Percentiles rank a stretch among this genome's conserved stretches.
Evolutionary conservation across 1,140 invertebrate species (phyloP).

Genomic region (Drosophila micromelanica): DNA sequence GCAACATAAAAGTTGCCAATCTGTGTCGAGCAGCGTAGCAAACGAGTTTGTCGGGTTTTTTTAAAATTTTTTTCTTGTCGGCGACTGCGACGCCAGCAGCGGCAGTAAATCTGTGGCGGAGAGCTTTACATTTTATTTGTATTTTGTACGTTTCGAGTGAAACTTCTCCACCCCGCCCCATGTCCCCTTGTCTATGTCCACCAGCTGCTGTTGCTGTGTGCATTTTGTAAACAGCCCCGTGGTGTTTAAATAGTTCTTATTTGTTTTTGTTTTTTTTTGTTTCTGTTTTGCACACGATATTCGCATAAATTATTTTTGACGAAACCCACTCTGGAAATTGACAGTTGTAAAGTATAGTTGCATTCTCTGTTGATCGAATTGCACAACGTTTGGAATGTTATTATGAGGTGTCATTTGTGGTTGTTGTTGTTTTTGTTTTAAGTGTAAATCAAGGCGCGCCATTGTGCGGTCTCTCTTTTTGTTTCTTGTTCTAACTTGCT

Average conservation of each 20-base stretch:
- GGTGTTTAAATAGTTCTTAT: no score
- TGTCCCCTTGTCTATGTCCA: neutral
- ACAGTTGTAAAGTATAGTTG: no score
- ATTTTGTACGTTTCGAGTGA: neutral
- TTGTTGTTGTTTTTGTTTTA: no score
- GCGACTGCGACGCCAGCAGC: neutral
- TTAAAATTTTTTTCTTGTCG: constrained; percentile 10
- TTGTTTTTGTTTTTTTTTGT: no score
- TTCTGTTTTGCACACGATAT: constrained; percentile 14
- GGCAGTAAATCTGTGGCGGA: neutral
- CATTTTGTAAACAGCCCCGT: no score
- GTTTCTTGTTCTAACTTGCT: no score
- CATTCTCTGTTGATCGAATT: constrained; percentile 25
- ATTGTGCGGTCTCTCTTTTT: no score
- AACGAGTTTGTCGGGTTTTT: constrained; percentile 71
- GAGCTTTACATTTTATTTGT: neutral
- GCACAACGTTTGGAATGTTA: constrained; percentile 21
- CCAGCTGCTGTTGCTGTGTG: neutral
- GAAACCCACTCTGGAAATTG: constrained; percentile 1
- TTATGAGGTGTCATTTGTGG: constrained; percentile 9
- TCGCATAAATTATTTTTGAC: constrained; percentile 12
- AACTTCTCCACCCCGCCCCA: neutral
- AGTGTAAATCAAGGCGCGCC: no score
- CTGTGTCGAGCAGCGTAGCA: constrained; percentile 16
- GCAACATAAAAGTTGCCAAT: constrained; percentile 61